These are phyloP conservation scores for Ceyx cyanopectus DNA, from an alignment of 2,113 vertebrate species.

Conservation along the genomic window DNA sequence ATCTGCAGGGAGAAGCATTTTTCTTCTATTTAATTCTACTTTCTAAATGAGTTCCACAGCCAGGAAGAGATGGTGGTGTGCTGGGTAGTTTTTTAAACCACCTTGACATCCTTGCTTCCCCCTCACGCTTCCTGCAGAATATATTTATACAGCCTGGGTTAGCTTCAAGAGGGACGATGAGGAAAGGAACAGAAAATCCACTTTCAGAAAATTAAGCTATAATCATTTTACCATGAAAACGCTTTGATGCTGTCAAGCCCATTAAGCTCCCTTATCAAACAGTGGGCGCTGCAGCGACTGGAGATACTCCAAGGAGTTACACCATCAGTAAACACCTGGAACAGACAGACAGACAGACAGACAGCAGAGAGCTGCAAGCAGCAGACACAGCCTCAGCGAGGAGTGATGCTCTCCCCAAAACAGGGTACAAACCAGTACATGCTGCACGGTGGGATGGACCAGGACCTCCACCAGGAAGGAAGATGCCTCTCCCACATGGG, in stretches of 20 bases:
- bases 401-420: background rate
- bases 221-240: slow-evolving; percentile 44
- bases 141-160: background rate
- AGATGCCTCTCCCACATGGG: slow-evolving; percentile 51
- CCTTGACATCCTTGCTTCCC: background rate
- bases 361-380: background rate
- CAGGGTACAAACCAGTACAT: background rate
- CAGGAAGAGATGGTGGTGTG: background rate
- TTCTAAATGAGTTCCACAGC: background rate
- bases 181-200: slow-evolving; percentile 29
- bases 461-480: slow-evolving; percentile 17
- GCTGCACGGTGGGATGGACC: background rate
- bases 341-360: background rate
- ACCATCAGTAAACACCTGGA: slow-evolving; percentile 70
- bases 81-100: background rate
- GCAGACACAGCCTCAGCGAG: background rate
- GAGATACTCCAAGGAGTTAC: slow-evolving; percentile 15
- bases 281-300: background rate
- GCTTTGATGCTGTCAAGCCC: slow-evolving; percentile 53
- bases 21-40: background rate
- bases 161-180: background rate
- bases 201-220: slow-evolving; percentile 47
- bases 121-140: background rate
- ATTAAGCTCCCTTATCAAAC: slow-evolving; percentile 49
- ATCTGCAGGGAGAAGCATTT: background rate